Evolutionary conservation across 2,797 vertebrate species (phyloP), one percentile per base, ranked within the genome.

Genomic region (Sarcophilus harrisii): DNA sequence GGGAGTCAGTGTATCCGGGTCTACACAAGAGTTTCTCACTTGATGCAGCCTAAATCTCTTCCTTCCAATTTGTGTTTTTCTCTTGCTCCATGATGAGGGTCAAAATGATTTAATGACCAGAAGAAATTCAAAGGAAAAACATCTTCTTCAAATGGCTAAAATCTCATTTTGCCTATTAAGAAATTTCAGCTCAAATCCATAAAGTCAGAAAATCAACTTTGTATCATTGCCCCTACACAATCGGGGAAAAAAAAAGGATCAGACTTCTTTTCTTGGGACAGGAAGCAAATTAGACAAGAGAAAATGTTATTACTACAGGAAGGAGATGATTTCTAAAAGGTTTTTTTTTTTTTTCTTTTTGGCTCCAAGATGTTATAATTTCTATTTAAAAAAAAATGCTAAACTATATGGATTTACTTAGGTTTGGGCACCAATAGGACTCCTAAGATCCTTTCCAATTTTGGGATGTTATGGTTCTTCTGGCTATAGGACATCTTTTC

Each of bases 11-110:
- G 58, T 21, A 27, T 21, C 45, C 3, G 73, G 38, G 38, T 49
- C 21, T 49, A 49, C 38, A 49, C 73, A 28, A 4, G 10, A 10
- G 73, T 21, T 27, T 87, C 73, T 87, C 66, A 81, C 62, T 73
- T 38, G 38, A 81, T 38, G n/a, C n/a, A 45, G 66, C 18, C 21
- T 18, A 81, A 2, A 38, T 73, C 2, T 18, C 66, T 73, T 73
- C 6, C 6, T 45, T 38, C 0, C 0, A 18, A 21, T 49, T 12
- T 54, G 10, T 49, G 87, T n/a, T 0, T 87, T 18, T 49, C 5
- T 94, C 30, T 90, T 89, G 32, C 24, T 24, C 29, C 18, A 16
- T 12, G 52, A 11, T 16, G 29, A 66, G 93, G 49, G 24, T 21
- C 91, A 4, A 57, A 90, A 30, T 8, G n/a, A 30, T 16, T 59